Percentiles rank a stretch among this genome's conserved stretches.
These are phyloP conservation scores for Portunus trituberculatus DNA, from an alignment of 1,140 invertebrate species.

Conservation along the genomic window DNA sequence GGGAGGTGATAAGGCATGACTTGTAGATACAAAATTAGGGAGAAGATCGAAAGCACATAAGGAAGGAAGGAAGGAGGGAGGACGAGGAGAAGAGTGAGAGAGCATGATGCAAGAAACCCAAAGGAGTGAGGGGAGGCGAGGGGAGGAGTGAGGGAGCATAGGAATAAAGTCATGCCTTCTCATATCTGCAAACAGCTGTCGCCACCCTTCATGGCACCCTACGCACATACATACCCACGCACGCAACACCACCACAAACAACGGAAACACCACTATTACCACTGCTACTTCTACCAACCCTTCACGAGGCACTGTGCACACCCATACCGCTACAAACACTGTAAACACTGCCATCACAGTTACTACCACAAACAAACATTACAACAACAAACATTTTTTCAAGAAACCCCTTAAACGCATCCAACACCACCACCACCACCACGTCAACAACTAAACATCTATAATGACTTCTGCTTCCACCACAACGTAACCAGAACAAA, in stretches of 20 bases:
- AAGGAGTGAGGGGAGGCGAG: background rate
- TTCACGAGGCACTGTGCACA: too few relatives aligned
- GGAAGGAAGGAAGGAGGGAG: background rate
- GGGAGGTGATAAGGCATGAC: background rate
- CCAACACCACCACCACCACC: background rate
- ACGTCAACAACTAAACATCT: too few relatives aligned
- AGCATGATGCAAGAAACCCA: background rate
- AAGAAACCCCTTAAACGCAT: too few relatives aligned
- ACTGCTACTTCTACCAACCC: background rate
- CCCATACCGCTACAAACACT: background rate
- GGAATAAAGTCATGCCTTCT: background rate
- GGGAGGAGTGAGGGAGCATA: slow-evolving; percentile 1
- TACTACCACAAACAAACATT: background rate
- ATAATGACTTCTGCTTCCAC: too few relatives aligned
- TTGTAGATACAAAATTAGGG: background rate
- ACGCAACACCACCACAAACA: background rate
- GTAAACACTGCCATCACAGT: background rate
- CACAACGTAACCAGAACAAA: too few relatives aligned
- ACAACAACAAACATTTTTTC: too few relatives aligned
- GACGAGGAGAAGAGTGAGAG: background rate
- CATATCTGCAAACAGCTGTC: background rate
- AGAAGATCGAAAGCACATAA: background rate
- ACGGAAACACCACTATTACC: background rate
- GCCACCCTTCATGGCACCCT: background rate
- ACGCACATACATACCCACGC: background rate